These are phyloP conservation scores for Yoshiicerus persimilis DNA, from an alignment of 1,140 invertebrate species.

Conservation along the genomic window DNA sequence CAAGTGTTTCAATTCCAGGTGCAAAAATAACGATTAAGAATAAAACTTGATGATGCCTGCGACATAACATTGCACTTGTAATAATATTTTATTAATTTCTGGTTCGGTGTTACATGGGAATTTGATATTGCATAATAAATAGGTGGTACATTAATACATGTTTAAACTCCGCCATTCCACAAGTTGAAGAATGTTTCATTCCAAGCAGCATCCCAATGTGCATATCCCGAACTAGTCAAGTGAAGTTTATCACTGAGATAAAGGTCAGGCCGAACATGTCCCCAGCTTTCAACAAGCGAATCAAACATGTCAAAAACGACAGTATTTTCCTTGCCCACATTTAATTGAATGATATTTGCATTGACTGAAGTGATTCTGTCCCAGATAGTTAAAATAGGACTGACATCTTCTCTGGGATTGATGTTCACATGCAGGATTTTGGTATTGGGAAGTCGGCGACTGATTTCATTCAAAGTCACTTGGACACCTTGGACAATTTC, in stretches of 20 bases:
- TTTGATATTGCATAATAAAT: too few relatives aligned
- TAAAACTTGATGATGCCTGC: too few relatives aligned
- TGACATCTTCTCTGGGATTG: neutral
- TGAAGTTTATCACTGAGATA: neutral
- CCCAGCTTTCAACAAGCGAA: neutral
- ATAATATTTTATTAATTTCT: too few relatives aligned
- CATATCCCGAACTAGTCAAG: neutral
- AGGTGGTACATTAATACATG: too few relatives aligned
- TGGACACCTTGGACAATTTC: neutral
- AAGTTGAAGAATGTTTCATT: constrained; percentile 14
- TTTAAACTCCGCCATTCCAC: neutral
- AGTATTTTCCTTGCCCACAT: neutral
- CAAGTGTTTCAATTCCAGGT: too few relatives aligned
- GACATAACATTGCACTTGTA: too few relatives aligned
- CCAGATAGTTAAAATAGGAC: neutral
- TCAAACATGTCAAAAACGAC: constrained; percentile 4
- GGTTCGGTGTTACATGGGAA: too few relatives aligned
- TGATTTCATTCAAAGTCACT: neutral
- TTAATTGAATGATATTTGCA: neutral
- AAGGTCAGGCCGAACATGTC: neutral
- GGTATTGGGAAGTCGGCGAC: neutral
- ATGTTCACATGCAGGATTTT: neutral
- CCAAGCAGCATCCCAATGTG: neutral
- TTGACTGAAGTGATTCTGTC: neutral
- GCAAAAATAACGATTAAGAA: too few relatives aligned